Evolutionary conservation across 2,888 invertebrate genomes (phyloP).

Genomic region (Lamellibrachia satsuma): DNA sequence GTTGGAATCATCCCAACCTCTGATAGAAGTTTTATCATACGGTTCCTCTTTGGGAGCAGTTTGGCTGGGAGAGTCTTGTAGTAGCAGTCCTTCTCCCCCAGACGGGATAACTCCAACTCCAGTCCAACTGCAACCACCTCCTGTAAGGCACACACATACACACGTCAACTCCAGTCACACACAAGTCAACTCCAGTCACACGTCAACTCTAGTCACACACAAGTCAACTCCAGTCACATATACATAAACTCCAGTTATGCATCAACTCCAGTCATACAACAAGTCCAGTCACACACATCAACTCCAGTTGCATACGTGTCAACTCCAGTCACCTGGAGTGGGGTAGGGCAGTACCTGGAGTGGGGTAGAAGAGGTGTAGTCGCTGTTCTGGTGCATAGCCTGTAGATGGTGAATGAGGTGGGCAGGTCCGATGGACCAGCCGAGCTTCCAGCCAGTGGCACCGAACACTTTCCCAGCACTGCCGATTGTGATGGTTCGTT

Average conservation of each 20-base stretch:
- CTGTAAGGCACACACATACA: constrained; percentile 64
- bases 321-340: not conserved
- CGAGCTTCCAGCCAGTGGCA: constrained; percentile 85
- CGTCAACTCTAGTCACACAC: not conserved
- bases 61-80: constrained; percentile 80
- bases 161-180: not conserved
- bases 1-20: constrained; percentile 90
- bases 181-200: not conserved
- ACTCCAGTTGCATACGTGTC: no score
- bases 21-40: constrained; percentile 54
- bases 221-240: not conserved
- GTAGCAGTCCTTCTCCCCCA: constrained; percentile 79
- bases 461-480: constrained; percentile 98
- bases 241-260: not conserved
- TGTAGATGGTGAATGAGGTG: constrained; percentile 82
- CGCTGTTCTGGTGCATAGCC: constrained; percentile 90
- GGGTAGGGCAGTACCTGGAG: constrained; percentile 72
- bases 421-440: constrained; percentile 94
- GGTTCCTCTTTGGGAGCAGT: constrained; percentile 70
- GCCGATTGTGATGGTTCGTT: constrained; percentile 93
- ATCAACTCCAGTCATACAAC: not conserved
- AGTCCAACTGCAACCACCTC: constrained; percentile 92
- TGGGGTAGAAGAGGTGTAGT: constrained; percentile 90
- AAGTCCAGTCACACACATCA: not conserved
- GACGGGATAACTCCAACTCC: constrained; percentile 81